phyloP scores from a whole-genome alignment of 1,140 invertebrate species.

The Zaprionus vittiger region DNA sequence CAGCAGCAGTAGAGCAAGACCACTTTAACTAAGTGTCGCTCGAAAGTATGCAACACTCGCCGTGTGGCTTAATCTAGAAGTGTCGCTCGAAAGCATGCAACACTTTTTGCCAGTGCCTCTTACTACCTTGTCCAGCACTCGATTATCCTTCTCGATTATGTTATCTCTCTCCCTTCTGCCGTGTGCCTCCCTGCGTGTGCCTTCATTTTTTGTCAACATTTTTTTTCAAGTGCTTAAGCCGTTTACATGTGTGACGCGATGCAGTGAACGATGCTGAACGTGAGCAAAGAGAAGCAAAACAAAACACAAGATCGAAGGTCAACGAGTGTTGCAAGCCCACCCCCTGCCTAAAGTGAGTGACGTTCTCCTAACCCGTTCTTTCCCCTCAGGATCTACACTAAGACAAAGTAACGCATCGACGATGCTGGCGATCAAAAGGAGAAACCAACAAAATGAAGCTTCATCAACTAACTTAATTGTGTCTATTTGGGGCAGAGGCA shows the following conservation, averaged over 20 bases:
- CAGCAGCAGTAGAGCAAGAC: not conserved
- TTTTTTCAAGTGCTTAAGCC: constrained; percentile 43
- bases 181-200: not conserved
- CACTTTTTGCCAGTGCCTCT: constrained; percentile 12
- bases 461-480: constrained; percentile 38
- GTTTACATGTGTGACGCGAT: not conserved
- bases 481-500: not conserved
- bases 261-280: constrained; percentile 20
- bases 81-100: constrained; percentile 40
- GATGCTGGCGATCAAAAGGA: constrained; percentile 2
- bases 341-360: not conserved
- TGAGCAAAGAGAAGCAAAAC: constrained; percentile 4
- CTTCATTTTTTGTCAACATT: constrained; percentile 19
- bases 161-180: constrained; percentile 8
- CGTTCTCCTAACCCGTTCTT: not conserved
- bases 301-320: constrained; percentile 7
- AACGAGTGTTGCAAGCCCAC: not conserved
- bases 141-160: constrained; percentile 1
- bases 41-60: constrained; percentile 32
- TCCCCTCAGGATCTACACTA: not conserved
- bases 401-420: not conserved
- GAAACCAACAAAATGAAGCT: constrained; percentile 20
- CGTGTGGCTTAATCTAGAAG: constrained; percentile 16
- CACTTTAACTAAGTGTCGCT: not conserved
- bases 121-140: constrained; percentile 7